Conservation (phyloP, 2,888 invertebrate genomes). For the Crocallis elinguaria region DNA sequence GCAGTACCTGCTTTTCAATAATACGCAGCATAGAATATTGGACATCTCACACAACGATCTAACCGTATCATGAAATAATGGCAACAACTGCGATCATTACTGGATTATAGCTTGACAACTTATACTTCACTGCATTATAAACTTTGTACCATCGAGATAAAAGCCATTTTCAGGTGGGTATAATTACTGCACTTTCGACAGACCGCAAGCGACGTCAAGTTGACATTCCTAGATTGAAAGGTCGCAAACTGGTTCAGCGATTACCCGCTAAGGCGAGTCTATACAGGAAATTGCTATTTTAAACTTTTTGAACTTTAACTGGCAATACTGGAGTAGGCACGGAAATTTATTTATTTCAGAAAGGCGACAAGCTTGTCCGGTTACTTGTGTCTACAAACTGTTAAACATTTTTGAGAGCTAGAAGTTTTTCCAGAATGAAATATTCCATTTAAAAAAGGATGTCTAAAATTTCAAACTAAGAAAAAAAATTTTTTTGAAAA, state of each 20-base stretch:
- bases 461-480: no score
- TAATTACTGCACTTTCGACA: constrained; percentile 53
- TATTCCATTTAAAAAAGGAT: no score
- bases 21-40: constrained; percentile 2
- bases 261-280: constrained; percentile 45
- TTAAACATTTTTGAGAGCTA: no score
- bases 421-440: no score
- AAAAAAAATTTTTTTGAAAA: no score
- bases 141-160: constrained; percentile 39
- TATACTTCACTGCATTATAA: constrained; percentile 33
- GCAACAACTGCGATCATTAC: constrained; percentile 60
- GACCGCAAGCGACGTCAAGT: constrained; percentile 50
- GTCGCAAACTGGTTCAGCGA: constrained; percentile 61
- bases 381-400: no score
- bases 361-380: no score
- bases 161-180: constrained; percentile 24
- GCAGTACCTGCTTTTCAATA: no score
- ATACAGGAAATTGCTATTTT: constrained; percentile 24
- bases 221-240: constrained; percentile 65
- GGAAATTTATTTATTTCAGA: no score
- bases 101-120: constrained; percentile 50
- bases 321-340: no score
- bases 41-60: constrained; percentile 16
- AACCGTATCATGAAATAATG: constrained; percentile 62
- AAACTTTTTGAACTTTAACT: constrained; percentile 11